Evolutionary conservation across 2,888 invertebrate genomes (phyloP), one percentile per base, ranked within the genome.

Genomic region (Choreutis nemorana): DNA sequence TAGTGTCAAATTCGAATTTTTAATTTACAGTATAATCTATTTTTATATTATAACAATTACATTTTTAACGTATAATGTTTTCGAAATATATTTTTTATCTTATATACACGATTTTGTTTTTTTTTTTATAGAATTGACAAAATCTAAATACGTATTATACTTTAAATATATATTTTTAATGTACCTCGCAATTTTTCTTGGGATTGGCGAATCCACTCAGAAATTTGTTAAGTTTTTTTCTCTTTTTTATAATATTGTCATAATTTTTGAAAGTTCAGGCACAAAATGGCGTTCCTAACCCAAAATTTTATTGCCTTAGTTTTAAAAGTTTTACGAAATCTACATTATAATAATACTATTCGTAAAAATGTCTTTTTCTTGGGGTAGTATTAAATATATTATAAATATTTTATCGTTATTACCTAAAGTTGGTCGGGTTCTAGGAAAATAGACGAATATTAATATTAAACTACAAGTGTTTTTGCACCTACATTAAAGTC

Each of bases 331-430:
- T 67, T 66, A 67, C 65, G 66, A 75, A 64, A 55, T 70, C 73
- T 75, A 73, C 63, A 72, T 70, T n/a, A n/a, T 77, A 78, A 70
- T 77, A 78, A 78, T 78, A 78, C 78, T 77, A 73, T 77, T 68
- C 72, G 78, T 78, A 78, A 78, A 78, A 77, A 78, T 78, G 78
- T 78, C 78, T 78, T 78, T 72, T 67, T 62, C 50, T 48, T 58
- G 60, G 68, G 70, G 61, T 63, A 66, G 55, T 68, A 60, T 73
- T 72, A 73, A 72, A 77, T 75, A 77, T n/a, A n/a, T n/a, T n/a
- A n/a, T 72, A 71, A 62, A 64, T 67, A 64, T 53, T 58, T 57
- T 54, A 21, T 54, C 55, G 48, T 53, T 64, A 61, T 60, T 57
- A 56, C 49, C 68, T 73, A 75, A 58, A 46, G 64, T 78, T 77